Conservation (phyloP, 1,140 invertebrate species). For the Coboldia fuscipes region DNA sequence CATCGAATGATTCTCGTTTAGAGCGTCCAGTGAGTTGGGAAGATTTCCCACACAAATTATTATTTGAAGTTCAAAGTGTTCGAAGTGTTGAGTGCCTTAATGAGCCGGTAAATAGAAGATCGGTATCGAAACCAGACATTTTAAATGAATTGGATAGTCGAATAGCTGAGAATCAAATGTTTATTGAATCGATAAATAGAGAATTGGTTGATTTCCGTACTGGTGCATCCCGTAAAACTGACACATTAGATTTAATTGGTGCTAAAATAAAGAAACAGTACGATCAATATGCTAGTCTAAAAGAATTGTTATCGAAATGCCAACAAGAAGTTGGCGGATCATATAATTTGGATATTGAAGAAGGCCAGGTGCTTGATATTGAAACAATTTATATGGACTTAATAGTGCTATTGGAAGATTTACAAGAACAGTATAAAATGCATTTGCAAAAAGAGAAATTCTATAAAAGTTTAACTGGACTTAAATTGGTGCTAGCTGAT, state of each 20-base stretch:
- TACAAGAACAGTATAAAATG: conserved; percentile 8
- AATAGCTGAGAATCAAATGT: too few relatives aligned
- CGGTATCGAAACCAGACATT: too few relatives aligned
- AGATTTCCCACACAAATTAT: conserved; percentile 11
- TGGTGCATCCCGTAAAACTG: neutral
- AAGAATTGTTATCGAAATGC: conserved; percentile 14
- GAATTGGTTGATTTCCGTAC: too few relatives aligned
- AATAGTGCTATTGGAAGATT: conserved; percentile 7
- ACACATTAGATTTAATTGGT: too few relatives aligned
- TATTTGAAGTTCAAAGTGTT: neutral
- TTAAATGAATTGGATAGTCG: too few relatives aligned
- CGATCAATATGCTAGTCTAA: conserved; percentile 4
- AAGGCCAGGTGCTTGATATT: conserved; percentile 13
- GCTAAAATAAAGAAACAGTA: conserved; percentile 1
- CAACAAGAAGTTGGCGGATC: conserved; percentile 11
- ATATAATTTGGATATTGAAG: conserved; percentile 13
- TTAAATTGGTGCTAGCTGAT: conserved; percentile 18
- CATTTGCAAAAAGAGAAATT: conserved; percentile 16
- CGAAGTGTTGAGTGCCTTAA: neutral
- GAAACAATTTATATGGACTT: conserved; percentile 12
- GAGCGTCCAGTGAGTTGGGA: conserved; percentile 16
- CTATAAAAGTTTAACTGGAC: conserved; percentile 19
- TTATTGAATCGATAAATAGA: too few relatives aligned
- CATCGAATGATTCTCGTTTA: conserved; percentile 11
- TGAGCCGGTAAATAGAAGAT: too few relatives aligned